These are phyloP conservation scores for Marmota flaviventris DNA, from an alignment of 2,113 vertebrate genomes.

Conservation along the genomic window DNA sequence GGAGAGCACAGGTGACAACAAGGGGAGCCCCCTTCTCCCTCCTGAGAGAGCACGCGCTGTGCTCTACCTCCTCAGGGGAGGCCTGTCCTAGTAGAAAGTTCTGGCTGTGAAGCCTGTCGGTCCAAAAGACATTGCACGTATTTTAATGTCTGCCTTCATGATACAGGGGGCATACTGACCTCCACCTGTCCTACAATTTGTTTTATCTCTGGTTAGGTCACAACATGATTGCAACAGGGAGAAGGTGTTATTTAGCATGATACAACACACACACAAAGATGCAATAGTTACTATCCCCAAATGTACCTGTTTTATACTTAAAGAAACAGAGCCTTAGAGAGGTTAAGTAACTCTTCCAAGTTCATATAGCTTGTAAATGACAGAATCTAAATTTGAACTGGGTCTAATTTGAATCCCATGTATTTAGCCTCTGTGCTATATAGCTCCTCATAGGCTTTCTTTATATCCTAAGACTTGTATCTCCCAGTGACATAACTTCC, in stretches of 20 bases:
- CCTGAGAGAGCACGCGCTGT: background rate
- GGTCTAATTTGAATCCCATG: background rate
- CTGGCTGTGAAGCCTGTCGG: background rate
- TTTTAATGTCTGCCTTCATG: background rate
- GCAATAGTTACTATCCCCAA: background rate
- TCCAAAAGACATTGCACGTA: background rate
- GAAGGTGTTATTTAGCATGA: background rate
- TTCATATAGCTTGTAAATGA: background rate
- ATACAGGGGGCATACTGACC: background rate
- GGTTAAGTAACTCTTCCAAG: background rate
- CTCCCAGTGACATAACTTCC: background rate
- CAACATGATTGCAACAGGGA: background rate
- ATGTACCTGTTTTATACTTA: background rate
- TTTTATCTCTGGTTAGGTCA: constrained; percentile 10
- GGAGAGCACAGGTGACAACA: background rate
- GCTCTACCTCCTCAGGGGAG: background rate
- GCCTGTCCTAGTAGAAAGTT: background rate
- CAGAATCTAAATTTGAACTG: background rate
- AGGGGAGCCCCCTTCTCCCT: background rate
- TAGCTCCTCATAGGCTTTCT: background rate
- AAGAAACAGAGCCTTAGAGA: constrained; percentile 33
- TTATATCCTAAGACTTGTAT: background rate
- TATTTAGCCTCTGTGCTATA: background rate
- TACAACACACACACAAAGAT: background rate
- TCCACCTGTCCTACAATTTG: background rate